These are phyloP conservation scores for Aldabrachelys gigantea DNA, from an alignment of 2,113 vertebrate genomes.

Conservation along the genomic window DNA sequence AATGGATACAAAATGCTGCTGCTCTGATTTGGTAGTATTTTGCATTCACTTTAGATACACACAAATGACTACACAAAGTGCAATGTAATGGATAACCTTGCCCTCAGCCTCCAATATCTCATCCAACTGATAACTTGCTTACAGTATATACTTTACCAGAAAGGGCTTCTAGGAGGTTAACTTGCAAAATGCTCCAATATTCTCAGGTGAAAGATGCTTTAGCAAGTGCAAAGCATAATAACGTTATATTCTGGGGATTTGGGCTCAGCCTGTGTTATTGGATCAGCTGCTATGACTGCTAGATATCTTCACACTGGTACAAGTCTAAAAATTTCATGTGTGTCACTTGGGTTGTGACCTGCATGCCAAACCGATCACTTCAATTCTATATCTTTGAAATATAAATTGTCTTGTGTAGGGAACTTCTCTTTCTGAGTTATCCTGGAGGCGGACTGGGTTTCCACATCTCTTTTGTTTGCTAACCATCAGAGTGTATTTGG, in stretches of 20 bases:
- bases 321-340: not conserved
- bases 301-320: conserved; percentile 48
- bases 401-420: not conserved
- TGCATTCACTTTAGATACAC: not conserved
- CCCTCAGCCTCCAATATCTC: not conserved
- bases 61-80: not conserved
- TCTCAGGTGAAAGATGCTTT: conserved; percentile 14
- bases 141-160: not conserved
- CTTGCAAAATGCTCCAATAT: conserved; percentile 5
- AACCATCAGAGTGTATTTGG: not conserved
- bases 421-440: not conserved
- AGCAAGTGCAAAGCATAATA: conserved; percentile 32
- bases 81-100: not conserved
- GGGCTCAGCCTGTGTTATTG: conserved; percentile 6
- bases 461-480: not conserved
- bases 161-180: not conserved
- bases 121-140: not conserved
- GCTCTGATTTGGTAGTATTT: not conserved
- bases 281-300: conserved; percentile 20
- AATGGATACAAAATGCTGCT: not conserved
- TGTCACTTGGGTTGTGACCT: not conserved
- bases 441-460: not conserved
- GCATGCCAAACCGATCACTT: not conserved
- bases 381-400: not conserved
- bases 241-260: conserved; percentile 31